Percentiles rank a stretch among this genome's conserved stretches.
phyloP scores from a whole-genome alignment of 2,797 vertebrate species.

The Trachurus trachurus region DNA sequence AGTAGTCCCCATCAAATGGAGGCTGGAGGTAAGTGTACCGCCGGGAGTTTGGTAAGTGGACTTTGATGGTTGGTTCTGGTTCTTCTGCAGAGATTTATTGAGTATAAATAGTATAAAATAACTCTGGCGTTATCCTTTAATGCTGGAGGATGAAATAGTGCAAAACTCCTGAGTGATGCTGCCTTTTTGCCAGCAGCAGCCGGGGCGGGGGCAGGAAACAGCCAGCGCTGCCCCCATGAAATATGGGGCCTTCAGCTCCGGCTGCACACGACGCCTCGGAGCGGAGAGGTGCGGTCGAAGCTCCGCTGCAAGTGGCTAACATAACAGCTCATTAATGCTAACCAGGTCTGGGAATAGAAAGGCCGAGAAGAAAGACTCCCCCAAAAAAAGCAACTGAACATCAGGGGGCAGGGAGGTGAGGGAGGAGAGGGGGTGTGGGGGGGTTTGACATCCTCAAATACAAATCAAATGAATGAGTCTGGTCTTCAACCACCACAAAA shows the following conservation, averaged over 20 bases:
- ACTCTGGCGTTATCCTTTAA: background rate
- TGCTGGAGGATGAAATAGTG: background rate
- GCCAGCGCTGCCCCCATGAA: conserved; percentile 1
- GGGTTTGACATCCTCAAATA: conserved; percentile 51
- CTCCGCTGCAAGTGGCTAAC: conserved; percentile 21
- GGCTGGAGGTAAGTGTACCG: background rate
- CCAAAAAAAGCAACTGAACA: conserved; percentile 48
- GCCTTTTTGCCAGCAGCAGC: background rate
- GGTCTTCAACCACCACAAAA: conserved; percentile 50
- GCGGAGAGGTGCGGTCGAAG: conserved; percentile 22
- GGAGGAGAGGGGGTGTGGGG: background rate
- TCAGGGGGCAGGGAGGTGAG: background rate
- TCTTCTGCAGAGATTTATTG: too few relatives aligned
- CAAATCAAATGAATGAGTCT: conserved; percentile 60
- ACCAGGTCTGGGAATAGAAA: conserved; percentile 55
- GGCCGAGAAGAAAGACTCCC: conserved; percentile 5
- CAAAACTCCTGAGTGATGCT: background rate
- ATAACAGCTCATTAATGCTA: conserved; percentile 63
- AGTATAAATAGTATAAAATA: background rate
- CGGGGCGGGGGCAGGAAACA: background rate
- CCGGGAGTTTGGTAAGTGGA: background rate
- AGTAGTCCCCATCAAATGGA: background rate
- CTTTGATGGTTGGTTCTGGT: background rate
- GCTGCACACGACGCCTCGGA: conserved; percentile 11
- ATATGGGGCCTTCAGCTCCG: background rate